Base-by-base conservation (phyloP, 2,113 vertebrate species). In the Neogale vison region DNA sequence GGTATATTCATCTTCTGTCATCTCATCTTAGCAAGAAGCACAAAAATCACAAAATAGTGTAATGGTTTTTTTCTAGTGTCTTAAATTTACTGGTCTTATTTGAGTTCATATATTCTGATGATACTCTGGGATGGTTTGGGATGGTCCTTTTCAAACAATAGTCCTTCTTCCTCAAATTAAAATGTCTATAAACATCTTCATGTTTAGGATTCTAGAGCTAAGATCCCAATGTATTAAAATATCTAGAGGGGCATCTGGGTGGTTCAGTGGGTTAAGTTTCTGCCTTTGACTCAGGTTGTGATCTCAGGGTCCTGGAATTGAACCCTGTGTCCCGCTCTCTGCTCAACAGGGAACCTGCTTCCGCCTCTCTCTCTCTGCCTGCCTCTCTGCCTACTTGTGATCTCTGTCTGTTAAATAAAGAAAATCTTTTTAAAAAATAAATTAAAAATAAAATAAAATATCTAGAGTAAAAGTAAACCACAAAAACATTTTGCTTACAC, bases 161-260 rank as follows among this genome's bases (percentile, higher is more conserved):
- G n/a, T 13, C 39, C 36, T 87, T 96, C 59, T 74, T 87, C 23
- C 10, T 82, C 80, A 65, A 59, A 96, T 80, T 74, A 90, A 90
- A 96, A 63, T 90, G 57, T 12, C 55, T 84, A 29, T n/a, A 57
- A 82, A 69, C 31, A 3, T 79, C 39, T 88, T 39, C 23, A 45
- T 52, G 50, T 65, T 92, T 39, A 52, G 15, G 8, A 69, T 57
- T 95, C 50, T 91, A 92, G 77, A 61, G 20, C 61, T 69, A 92
- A 29, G 42, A 63, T 86, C 50, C 7, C 57, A 81, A 45, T 65
- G 52, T 45, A 90, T n/a, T 45, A 90, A 92, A 80, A 45, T 79
- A 79, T 55, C 23, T 81, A 92, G 26, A 50, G 13, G 52, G 52
- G 52, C 5, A 0, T 17, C 52, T 55, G 52, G 17, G 17, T 55